Evolutionary conservation across 2,888 invertebrate species (phyloP).

Genomic region (Tortricodes alternella): DNA sequence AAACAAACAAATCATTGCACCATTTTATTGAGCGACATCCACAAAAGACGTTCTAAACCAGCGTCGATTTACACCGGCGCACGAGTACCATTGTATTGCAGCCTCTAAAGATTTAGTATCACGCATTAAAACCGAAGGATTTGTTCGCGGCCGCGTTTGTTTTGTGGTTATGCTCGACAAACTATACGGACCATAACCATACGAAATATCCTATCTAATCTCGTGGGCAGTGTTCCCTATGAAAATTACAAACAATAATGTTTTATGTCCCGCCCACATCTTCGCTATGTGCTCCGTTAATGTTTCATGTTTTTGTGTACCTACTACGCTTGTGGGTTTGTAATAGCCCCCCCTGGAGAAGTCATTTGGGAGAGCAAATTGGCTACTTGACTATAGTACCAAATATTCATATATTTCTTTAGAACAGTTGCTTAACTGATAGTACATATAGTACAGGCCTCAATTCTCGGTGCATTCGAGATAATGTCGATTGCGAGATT

Average conservation of each 20-base stretch:
- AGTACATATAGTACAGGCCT: too few relatives aligned
- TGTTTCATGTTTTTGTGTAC: constrained; percentile 30
- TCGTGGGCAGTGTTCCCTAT: constrained; percentile 28
- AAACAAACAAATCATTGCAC: background rate
- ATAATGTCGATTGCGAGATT: too few relatives aligned
- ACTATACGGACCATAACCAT: constrained; percentile 24
- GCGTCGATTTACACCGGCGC: background rate
- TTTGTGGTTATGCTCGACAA: background rate
- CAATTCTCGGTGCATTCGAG: too few relatives aligned
- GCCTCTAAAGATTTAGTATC: constrained; percentile 5
- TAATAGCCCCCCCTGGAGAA: constrained; percentile 21
- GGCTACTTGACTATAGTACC: too few relatives aligned
- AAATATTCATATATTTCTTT: too few relatives aligned
- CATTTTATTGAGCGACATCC: background rate
- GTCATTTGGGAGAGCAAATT: constrained; percentile 23
- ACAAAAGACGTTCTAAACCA: background rate
- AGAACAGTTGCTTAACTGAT: too few relatives aligned
- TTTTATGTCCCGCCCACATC: constrained; percentile 34
- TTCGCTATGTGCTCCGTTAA: constrained; percentile 29
- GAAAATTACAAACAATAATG: constrained; percentile 35
- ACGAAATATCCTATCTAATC: constrained; percentile 28
- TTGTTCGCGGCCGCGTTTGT: background rate
- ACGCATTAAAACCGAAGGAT: background rate
- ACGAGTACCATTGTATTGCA: constrained; percentile 7
- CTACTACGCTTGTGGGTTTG: constrained; percentile 12